A percentile compares a stretch with the other conserved stretches of the same genome.
Evolutionary conservation across 2,113 vertebrate species (phyloP).

Genomic region (Chaetops frenatus): DNA sequence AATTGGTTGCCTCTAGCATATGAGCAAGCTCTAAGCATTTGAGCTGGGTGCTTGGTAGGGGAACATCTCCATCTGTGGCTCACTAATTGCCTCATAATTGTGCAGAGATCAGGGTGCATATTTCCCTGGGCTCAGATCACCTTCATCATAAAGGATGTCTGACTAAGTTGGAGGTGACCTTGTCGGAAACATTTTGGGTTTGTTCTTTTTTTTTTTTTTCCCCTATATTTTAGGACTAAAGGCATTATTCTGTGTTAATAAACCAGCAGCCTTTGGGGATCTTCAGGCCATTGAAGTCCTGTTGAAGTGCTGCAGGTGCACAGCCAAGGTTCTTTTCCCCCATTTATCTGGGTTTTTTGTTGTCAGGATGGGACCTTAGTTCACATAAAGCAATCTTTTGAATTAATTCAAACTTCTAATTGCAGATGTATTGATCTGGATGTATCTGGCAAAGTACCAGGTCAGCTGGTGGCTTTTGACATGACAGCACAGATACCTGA

Average conservation of each 20-base stretch:
- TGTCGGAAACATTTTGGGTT: not conserved
- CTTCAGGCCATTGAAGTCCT: not conserved
- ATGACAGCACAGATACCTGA: not conserved
- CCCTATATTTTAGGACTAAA: not conserved
- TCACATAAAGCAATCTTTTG: not conserved
- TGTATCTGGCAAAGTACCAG: not conserved
- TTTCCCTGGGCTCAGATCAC: not conserved
- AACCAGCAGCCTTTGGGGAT: not conserved
- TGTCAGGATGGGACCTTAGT: not conserved
- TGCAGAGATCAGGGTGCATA: not conserved
- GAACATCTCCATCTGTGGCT: not conserved
- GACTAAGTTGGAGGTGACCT: not conserved
- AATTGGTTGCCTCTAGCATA: not conserved
- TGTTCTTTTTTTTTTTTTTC: not conserved
- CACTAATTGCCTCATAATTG: not conserved
- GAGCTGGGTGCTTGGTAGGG: not conserved
- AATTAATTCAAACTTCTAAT: not conserved
- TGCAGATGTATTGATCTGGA: accelerated
- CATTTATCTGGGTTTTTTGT: not conserved
- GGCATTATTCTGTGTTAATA: not conserved
- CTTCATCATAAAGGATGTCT: not conserved
- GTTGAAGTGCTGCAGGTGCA: not conserved
- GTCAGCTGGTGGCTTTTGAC: not conserved
- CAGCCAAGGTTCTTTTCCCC: not conserved
- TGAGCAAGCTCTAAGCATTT: not conserved